These are phyloP conservation scores for Bovichtus diacanthus DNA, from an alignment of 2,797 vertebrate species.

Conservation along the genomic window DNA sequence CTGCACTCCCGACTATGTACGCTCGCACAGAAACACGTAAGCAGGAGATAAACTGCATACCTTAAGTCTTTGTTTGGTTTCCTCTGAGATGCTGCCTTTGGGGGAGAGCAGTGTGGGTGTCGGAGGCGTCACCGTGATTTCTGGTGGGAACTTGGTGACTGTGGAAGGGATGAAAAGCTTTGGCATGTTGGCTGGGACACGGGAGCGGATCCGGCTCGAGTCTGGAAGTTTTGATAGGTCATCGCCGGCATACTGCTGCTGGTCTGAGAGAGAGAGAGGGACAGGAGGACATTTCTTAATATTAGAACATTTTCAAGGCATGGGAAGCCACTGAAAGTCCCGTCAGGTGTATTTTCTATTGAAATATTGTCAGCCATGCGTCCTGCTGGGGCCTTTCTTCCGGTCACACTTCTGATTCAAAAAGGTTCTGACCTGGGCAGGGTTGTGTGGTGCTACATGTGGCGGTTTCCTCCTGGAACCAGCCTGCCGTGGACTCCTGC, in stretches of 20 bases:
- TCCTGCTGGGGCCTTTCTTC: background rate
- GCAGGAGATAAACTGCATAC: slow-evolving; percentile 73
- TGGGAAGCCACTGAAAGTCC: background rate
- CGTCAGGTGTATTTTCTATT: background rate
- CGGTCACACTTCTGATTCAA: background rate
- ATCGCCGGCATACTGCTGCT: slow-evolving; percentile 80
- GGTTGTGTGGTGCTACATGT: slow-evolving; percentile 85
- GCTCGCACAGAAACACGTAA: background rate
- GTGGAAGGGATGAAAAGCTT: slow-evolving; percentile 97
- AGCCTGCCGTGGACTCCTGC: slow-evolving; percentile 79
- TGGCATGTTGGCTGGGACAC: slow-evolving; percentile 94
- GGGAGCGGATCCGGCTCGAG: slow-evolving; percentile 89
- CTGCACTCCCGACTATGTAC: fast-evolving
- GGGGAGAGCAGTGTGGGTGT: slow-evolving; percentile 98
- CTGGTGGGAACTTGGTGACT: slow-evolving; percentile 95
- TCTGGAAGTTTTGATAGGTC: slow-evolving; percentile 88
- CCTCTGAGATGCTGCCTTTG: slow-evolving; percentile 99
- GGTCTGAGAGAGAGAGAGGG: slow-evolving; percentile 70
- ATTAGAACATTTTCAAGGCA: background rate
- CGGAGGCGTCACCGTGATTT: slow-evolving; percentile 98
- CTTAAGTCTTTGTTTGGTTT: slow-evolving; percentile 98
- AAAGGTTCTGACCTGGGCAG: slow-evolving; percentile 86
- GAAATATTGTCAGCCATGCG: background rate
- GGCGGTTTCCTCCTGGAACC: slow-evolving; percentile 82
- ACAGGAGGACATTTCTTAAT: background rate